Conservation (phyloP, 2,797 vertebrate genomes). For the Lemur catta region DNA sequence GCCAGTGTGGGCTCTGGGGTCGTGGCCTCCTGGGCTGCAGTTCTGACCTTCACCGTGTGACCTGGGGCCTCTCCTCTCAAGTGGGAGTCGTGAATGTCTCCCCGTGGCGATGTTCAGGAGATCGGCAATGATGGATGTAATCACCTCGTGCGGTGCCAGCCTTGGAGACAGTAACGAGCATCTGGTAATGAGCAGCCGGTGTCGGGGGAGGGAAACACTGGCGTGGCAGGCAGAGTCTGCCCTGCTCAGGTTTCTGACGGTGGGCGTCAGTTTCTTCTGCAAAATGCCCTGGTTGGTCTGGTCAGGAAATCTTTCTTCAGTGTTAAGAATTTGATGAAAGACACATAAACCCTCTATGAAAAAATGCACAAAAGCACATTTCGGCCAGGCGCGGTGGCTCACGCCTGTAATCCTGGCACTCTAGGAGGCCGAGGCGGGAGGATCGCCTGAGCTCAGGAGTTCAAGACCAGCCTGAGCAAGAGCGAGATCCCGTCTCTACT, state of each 20-base stretch:
- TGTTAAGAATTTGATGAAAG: neutral
- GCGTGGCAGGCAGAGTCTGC: neutral
- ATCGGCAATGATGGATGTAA: neutral
- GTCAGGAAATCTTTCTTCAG: slow-evolving; percentile 8
- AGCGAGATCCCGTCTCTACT: too few species aligned
- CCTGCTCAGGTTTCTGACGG: neutral
- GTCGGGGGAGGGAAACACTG: neutral
- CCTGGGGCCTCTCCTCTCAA: neutral
- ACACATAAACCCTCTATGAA: neutral
- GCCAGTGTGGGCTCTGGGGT: neutral
- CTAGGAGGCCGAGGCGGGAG: too few species aligned
- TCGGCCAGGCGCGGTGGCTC: too few species aligned
- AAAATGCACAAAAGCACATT: neutral
- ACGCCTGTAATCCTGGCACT: too few species aligned
- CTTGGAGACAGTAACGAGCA: neutral
- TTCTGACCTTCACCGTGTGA: neutral
- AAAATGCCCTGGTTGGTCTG: neutral
- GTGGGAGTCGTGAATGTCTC: neutral
- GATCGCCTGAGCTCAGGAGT: too few species aligned
- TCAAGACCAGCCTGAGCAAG: too few species aligned
- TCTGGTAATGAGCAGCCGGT: neutral
- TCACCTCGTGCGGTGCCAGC: neutral
- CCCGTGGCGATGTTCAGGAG: neutral
- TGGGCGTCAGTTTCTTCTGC: neutral
- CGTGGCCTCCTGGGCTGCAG: neutral